Conservation (phyloP, 2,888 invertebrate genomes). For the Drosophila imparisetae region DNA sequence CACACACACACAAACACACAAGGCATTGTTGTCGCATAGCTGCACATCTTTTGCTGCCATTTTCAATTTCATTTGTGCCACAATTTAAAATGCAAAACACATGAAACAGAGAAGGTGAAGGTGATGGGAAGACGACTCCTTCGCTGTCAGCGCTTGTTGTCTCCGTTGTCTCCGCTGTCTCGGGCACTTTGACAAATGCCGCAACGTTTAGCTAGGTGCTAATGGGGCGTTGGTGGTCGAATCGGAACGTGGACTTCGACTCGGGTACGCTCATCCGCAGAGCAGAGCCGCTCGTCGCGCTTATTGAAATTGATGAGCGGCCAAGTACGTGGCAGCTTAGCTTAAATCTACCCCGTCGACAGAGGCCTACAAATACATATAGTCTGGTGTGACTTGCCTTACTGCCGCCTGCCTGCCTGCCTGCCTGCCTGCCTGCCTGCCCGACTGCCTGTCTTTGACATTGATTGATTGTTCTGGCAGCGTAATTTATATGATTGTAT, state of each 20-base stretch:
- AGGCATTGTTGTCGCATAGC: conserved; percentile 63
- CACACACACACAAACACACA: conserved; percentile 36
- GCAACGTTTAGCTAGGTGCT: conserved; percentile 70
- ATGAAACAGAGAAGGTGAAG: conserved; percentile 31
- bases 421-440: conserved; percentile 15
- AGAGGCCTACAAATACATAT: conserved; percentile 25
- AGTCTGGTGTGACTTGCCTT: conserved; percentile 5
- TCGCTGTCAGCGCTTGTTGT: neutral
- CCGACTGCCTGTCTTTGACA: conserved; percentile 70
- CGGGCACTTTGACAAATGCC: conserved; percentile 73
- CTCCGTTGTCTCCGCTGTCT: conserved; percentile 33
- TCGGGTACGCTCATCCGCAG: conserved; percentile 18
- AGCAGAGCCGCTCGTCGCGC: conserved; percentile 31
- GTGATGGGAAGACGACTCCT: conserved; percentile 3
- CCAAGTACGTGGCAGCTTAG: conserved; percentile 77
- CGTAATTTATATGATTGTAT: conserved; percentile 80
- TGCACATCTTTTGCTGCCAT: conserved; percentile 74
- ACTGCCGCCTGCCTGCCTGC: conserved; percentile 17
- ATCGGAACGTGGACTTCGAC: conserved; percentile 10
- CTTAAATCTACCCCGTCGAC: conserved; percentile 61
- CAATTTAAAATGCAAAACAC: conserved; percentile 81
- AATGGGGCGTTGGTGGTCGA: conserved; percentile 64
- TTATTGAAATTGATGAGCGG: conserved; percentile 79
- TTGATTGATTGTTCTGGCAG: conserved; percentile 75
- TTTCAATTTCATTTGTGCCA: conserved; percentile 75